phyloP scores from a whole-genome alignment of 37 sponge, comb jelly and placozoan genomes.

The Ephydatia muelleri region DNA sequence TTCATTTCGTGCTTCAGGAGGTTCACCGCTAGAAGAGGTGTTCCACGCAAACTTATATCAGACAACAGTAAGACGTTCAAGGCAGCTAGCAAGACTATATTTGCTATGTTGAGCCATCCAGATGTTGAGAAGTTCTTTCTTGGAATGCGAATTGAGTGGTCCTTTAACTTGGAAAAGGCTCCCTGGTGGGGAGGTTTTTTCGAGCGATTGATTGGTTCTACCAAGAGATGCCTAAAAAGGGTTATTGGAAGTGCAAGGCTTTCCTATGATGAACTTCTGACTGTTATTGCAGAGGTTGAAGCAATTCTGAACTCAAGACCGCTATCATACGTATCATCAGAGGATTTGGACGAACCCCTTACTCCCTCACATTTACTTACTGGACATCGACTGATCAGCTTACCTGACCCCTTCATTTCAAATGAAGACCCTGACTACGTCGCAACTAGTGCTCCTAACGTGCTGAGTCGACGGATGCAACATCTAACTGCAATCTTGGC shows the following conservation, averaged over 20 bases:
- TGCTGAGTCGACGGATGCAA: not conserved
- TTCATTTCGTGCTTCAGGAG: constrained; percentile 19
- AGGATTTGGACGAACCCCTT: constrained; percentile 39
- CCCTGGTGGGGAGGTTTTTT: constrained; percentile 47
- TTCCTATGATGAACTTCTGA: constrained; percentile 29
- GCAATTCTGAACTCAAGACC: constrained; percentile 25
- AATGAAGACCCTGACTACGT: not conserved
- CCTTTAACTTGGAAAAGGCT: constrained; percentile 23
- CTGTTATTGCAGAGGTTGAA: constrained; percentile 21
- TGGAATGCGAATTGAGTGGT: constrained; percentile 29
- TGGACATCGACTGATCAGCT: constrained; percentile 9
- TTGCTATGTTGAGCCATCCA: not conserved
- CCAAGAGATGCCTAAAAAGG: constrained; percentile 33
- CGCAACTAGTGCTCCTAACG: not conserved
- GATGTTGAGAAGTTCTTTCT: constrained; percentile 4
- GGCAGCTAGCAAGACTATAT: constrained; percentile 8
- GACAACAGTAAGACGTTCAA: constrained; percentile 38
- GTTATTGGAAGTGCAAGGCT: constrained; percentile 17
- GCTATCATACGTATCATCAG: constrained; percentile 15
- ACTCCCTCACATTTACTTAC: constrained; percentile 36
- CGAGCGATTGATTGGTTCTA: constrained; percentile 15
- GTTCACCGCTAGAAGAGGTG: constrained; percentile 24
- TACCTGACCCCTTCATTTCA: constrained; percentile 16
- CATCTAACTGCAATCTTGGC: constrained; percentile 7
- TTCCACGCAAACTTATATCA: constrained; percentile 12